Evolutionary conservation across 1,140 invertebrate species (phyloP).

Genomic region (Nasonia giraulti): DNA sequence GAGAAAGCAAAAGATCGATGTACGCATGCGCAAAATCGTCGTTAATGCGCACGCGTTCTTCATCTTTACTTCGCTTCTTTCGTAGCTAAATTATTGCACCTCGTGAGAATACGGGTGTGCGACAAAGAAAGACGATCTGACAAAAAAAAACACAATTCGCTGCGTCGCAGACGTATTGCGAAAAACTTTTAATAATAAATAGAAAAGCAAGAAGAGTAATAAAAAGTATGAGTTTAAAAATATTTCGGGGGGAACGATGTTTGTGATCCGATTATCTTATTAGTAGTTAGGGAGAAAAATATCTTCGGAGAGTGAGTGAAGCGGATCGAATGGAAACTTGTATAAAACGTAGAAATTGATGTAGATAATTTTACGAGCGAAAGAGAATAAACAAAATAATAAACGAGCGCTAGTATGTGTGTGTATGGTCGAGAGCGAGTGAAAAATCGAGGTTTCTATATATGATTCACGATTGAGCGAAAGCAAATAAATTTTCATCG

Average conservation of each 20-base stretch:
- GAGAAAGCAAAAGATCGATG: not conserved
- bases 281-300: slow-evolving; percentile 44
- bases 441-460: slow-evolving; percentile 28
- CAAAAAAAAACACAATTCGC: slow-evolving; percentile 44
- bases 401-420: not conserved
- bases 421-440: not conserved
- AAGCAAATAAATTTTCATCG: not conserved
- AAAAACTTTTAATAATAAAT: slow-evolving; percentile 25
- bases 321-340: slow-evolving; percentile 51
- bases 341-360: slow-evolving; percentile 69
- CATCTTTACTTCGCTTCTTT: slow-evolving; percentile 21
- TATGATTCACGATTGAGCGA: not conserved
- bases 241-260: slow-evolving; percentile 34
- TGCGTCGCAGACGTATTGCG: slow-evolving; percentile 27
- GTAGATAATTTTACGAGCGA: slow-evolving; percentile 65
- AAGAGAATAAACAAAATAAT: slow-evolving; percentile 23
- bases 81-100: not conserved
- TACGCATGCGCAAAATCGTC: slow-evolving; percentile 2
- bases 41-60: not conserved
- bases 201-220: slow-evolving; percentile 8
- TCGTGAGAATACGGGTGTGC: not conserved
- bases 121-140: not conserved
- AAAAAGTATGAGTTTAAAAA: slow-evolving; percentile 34
- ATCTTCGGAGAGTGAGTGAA: slow-evolving; percentile 31
- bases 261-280: slow-evolving; percentile 49